Conservation (phyloP, 1,140 invertebrate species). For the Radopholus similis region DNA sequence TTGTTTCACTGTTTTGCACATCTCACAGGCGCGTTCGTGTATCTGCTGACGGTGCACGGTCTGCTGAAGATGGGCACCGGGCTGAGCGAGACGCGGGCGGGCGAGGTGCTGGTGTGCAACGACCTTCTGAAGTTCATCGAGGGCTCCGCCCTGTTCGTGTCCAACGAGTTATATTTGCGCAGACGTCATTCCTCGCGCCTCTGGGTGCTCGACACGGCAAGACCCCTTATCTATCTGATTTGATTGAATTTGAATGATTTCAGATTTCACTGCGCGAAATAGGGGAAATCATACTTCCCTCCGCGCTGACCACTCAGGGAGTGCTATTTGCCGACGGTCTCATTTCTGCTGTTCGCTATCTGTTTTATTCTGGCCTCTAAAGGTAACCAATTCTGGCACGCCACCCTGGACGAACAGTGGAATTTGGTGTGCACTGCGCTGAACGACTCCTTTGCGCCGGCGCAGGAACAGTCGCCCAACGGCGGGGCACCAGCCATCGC, state of each 20-base stretch:
- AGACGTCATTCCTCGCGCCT: constrained; percentile 50
- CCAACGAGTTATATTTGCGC: constrained; percentile 54
- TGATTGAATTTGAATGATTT: not conserved
- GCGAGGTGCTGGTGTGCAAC: constrained; percentile 51
- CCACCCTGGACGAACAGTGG: constrained; percentile 38
- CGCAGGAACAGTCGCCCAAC: not conserved
- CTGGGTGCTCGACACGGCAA: constrained; percentile 54
- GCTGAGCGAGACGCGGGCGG: constrained; percentile 46
- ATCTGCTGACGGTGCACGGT: constrained; percentile 50
- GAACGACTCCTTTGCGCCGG: constrained; percentile 41
- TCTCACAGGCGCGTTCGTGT: constrained; percentile 46
- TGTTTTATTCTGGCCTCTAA: too few species aligned
- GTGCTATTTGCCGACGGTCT: constrained; percentile 52
- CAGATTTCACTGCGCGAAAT: too few species aligned
- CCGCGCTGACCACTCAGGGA: constrained; percentile 37
- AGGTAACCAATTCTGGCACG: constrained; percentile 42
- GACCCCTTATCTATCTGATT: not conserved
- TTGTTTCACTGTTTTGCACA: constrained; percentile 17
- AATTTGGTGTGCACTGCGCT: constrained; percentile 39
- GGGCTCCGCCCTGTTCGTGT: constrained; percentile 42
- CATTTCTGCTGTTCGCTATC: too few species aligned
- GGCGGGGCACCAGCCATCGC: constrained; percentile 11
- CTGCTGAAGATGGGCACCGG: constrained; percentile 57
- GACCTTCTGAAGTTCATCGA: constrained; percentile 40
- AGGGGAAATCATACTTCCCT: constrained; percentile 53